Evolutionary conservation across 2,888 invertebrate species (phyloP), one percentile per base, ranked within the genome.

Genomic region (Drosophila falleni): DNA sequence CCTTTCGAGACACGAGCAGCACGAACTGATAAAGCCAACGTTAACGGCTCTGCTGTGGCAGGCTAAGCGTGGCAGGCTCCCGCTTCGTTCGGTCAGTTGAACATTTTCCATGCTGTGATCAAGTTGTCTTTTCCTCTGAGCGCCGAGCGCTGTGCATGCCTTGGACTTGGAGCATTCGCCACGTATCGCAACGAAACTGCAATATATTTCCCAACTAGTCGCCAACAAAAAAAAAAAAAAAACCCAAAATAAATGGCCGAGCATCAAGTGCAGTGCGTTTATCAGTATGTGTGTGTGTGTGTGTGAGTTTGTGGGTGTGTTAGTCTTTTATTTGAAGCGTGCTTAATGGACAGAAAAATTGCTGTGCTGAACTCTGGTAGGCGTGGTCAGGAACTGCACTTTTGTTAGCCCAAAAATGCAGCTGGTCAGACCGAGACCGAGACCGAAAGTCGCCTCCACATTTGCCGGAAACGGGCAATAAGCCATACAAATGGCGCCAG

Each of bases 51-150:
- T 64, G 23, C 72, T 19, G n/a, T 63, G 33, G 42, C 59, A 8
- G 37, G 74, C 79, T 87, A 81, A 86, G 81, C 83, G 86, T 88
- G 80, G 71, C 83, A 74, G 68, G 78, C 78, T 87, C 51, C 58
- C 72, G 72, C 59, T 78, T 87, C 85, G 90, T 81, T 90, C 88
- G 90, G 89, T 85, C 84, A 85, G 84, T 85, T 85, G 84, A 85
- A 85, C 90, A 86, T 86, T 74, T 86, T 85, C 90, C 85, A 89
- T 90, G 84, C 84, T 85, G 84, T 85, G 84, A 85, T 85, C 84
- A 85, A 85, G 84, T 85, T 85, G 84, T 85, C 84, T 85, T 88
- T 88, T 88, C 88, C 84, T 88, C 83, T 86, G 84, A 88, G 84
- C 84, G 84, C 84, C 89, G 87, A 85, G 84, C 84, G 84, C 84